Conservation (phyloP, 1,140 invertebrate species). For the Psix sp. region DNA sequence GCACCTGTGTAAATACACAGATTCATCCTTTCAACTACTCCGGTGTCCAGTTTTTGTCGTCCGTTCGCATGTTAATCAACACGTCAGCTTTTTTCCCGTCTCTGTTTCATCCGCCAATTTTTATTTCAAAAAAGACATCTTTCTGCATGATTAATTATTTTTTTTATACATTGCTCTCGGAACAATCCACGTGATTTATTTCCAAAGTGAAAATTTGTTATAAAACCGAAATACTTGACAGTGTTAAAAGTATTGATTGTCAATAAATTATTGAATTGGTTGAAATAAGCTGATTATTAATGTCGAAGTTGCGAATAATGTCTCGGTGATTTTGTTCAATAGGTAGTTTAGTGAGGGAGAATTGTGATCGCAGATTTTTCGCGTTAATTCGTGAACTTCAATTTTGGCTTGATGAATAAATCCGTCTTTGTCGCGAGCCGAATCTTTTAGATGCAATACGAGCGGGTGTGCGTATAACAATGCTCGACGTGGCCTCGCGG, state of each 20-base stretch:
- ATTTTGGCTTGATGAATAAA: conserved; percentile 31
- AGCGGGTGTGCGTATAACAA: conserved; percentile 15
- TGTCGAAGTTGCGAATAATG: too few relatives aligned
- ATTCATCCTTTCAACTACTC: too few relatives aligned
- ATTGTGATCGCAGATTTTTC: conserved; percentile 1
- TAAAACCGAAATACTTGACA: too few relatives aligned
- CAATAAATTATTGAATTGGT: too few relatives aligned
- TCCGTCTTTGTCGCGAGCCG: conserved; percentile 14
- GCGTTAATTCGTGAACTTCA: conserved; percentile 12
- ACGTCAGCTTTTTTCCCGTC: too few relatives aligned
- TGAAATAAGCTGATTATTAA: too few relatives aligned
- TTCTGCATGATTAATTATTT: not conserved
- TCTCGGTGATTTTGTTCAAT: too few relatives aligned
- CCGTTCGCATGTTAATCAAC: not conserved
- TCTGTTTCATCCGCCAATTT: not conserved
- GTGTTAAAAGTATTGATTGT: too few relatives aligned
- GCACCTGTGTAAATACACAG: not conserved
- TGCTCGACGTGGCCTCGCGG: not conserved
- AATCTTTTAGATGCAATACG: conserved; percentile 25
- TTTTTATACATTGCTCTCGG: not conserved
- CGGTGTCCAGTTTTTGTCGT: not conserved
- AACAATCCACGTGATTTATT: too few relatives aligned
- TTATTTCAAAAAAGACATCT: not conserved
- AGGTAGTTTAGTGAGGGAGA: too few relatives aligned
- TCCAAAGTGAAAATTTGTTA: too few relatives aligned